phyloP scores from a whole-genome alignment of 2,888 invertebrate species.

The Artemia sinica region DNA sequence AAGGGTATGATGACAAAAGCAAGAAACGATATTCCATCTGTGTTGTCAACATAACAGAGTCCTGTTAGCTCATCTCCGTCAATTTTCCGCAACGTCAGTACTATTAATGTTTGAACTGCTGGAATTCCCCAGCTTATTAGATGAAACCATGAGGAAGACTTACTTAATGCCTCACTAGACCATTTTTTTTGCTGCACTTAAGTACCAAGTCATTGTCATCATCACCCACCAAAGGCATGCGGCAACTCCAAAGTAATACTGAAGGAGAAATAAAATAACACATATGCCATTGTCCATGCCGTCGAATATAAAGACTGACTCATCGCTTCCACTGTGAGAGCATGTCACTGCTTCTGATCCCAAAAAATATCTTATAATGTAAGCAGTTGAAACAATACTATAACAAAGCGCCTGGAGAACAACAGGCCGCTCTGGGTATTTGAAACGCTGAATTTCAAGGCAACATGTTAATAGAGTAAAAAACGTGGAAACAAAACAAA shows the following conservation, averaged over 20 bases:
- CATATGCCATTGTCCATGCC: constrained; percentile 43
- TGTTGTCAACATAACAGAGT: constrained; percentile 51
- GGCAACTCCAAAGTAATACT: constrained; percentile 60
- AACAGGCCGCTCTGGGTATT: constrained; percentile 35
- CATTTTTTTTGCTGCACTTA: constrained; percentile 31
- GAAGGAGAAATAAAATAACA: constrained; percentile 48
- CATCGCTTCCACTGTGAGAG: constrained; percentile 33
- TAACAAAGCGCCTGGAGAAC: constrained; percentile 34
- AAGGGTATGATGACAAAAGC: constrained; percentile 29
- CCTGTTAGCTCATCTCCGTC: constrained; percentile 52
- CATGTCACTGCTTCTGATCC: constrained; percentile 35
- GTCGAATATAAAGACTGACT: constrained; percentile 35
- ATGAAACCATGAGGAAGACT: constrained; percentile 33
- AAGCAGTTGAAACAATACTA: constrained; percentile 31
- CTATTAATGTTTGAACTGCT: constrained; percentile 32
- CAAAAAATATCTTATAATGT: constrained; percentile 41
- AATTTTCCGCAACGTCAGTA: constrained; percentile 33
- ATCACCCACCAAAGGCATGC: constrained; percentile 45
- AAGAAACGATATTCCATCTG: constrained; percentile 37
- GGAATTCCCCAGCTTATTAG: constrained; percentile 34
- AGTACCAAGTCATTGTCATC: constrained; percentile 34
- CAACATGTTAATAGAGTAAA: constrained; percentile 33
- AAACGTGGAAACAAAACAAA: constrained; percentile 42
- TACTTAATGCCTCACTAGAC: constrained; percentile 31
- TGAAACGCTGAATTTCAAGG: constrained; percentile 33